phyloP scores from a whole-genome alignment of 2,113 vertebrate species.

The Mystacornis crossleyi region DNA sequence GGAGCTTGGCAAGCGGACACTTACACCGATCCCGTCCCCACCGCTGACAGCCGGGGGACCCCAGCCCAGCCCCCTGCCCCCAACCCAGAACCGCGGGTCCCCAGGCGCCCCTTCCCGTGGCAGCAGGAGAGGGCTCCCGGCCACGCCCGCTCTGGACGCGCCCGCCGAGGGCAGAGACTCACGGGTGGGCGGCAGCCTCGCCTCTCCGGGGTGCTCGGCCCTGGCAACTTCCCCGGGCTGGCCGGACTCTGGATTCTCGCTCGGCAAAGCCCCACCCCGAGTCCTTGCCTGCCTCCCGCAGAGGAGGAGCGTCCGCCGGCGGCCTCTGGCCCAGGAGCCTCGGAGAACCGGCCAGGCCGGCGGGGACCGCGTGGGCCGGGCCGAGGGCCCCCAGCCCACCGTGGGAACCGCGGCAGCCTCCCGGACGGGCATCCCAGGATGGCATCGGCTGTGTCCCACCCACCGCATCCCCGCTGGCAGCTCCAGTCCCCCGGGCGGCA shows the following conservation, averaged over 20 bases:
- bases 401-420: not conserved
- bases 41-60: not conserved
- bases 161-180: not conserved
- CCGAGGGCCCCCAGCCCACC: not conserved
- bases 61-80: not conserved
- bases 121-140: not conserved
- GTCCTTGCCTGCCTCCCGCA: not conserved
- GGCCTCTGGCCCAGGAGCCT: not conserved
- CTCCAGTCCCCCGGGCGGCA: not conserved
- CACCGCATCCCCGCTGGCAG: not conserved
- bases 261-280: constrained; percentile 40
- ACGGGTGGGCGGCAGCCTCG: not conserved
- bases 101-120: rapidly evolving
- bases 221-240: not conserved
- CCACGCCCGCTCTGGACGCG: rapidly evolving
- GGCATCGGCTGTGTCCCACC: not conserved
- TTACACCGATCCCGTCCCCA: rapidly evolving
- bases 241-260: not conserved
- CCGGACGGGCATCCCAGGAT: rapidly evolving
- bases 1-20: not conserved
- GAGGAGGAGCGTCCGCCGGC: constrained; percentile 6
- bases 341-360: not conserved
- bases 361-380: rapidly evolving
- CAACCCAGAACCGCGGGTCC: not conserved
- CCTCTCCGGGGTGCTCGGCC: not conserved